Evolutionary conservation across 2,113 vertebrate species (phyloP).

Genomic region (Octodon degus): DNA sequence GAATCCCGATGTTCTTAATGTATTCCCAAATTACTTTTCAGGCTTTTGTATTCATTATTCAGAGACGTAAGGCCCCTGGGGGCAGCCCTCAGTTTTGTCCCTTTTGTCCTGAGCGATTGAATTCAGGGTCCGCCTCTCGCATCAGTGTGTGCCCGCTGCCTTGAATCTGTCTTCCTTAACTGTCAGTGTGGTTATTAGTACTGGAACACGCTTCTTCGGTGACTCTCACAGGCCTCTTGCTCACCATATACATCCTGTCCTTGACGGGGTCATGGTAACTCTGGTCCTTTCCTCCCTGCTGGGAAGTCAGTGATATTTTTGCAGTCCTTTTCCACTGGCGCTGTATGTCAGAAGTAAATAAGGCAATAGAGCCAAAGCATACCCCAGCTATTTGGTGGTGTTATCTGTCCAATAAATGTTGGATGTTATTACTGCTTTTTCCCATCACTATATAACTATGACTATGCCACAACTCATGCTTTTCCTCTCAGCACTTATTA

Average conservation of each 20-base stretch:
- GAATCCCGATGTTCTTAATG: not conserved
- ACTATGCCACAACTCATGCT: not conserved
- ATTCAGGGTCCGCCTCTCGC: not conserved
- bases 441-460: not conserved
- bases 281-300: not conserved
- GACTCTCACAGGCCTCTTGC: not conserved
- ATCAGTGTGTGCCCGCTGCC: too few species aligned
- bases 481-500: not conserved
- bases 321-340: not conserved
- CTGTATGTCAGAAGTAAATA: not conserved
- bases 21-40: not conserved
- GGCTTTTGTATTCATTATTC: not conserved
- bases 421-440: not conserved
- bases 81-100: not conserved
- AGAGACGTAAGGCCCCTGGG: not conserved
- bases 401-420: not conserved
- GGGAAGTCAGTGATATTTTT: not conserved
- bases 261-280: not conserved
- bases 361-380: not conserved
- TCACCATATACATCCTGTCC: not conserved
- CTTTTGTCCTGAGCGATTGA: not conserved
- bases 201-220: not conserved
- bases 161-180: not conserved
- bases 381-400: not conserved
- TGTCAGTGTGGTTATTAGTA: not conserved